Evolutionary conservation across 2,113 vertebrate genomes (phyloP).

Genomic region (Astur gentilis): DNA sequence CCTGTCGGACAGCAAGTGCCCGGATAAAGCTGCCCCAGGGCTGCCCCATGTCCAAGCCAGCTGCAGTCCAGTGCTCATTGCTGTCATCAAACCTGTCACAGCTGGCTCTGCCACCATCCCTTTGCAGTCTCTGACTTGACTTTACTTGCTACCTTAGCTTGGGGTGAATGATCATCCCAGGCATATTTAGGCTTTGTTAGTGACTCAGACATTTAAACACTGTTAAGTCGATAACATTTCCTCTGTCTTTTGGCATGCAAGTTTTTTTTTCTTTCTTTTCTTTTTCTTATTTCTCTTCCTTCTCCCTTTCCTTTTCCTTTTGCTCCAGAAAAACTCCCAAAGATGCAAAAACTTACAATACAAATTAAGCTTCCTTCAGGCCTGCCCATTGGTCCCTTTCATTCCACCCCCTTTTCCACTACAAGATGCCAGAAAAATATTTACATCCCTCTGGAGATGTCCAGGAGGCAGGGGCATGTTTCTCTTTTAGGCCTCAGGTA

Average conservation of each 20-base stretch:
- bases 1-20: neutral
- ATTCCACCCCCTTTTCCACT: neutral
- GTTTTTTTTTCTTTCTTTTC: neutral
- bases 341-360: neutral
- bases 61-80: neutral
- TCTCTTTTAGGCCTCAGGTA: neutral
- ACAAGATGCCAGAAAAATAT: neutral
- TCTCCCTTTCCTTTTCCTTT: neutral
- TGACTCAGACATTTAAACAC: neutral
- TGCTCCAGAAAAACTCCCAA: neutral
- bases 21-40: neutral
- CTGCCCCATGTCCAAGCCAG: neutral
- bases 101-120: neutral
- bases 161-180: neutral
- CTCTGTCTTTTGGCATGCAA: neutral
- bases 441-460: neutral
- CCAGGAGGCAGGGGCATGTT: neutral
- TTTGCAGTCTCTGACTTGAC: neutral
- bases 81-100: neutral
- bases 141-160: neutral
- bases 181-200: neutral
- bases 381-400: neutral
- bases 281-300: neutral
- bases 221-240: neutral
- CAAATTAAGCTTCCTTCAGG: neutral